Conservation (phyloP, 2,113 vertebrate genomes). For the Pseudonaja textilis region DNA sequence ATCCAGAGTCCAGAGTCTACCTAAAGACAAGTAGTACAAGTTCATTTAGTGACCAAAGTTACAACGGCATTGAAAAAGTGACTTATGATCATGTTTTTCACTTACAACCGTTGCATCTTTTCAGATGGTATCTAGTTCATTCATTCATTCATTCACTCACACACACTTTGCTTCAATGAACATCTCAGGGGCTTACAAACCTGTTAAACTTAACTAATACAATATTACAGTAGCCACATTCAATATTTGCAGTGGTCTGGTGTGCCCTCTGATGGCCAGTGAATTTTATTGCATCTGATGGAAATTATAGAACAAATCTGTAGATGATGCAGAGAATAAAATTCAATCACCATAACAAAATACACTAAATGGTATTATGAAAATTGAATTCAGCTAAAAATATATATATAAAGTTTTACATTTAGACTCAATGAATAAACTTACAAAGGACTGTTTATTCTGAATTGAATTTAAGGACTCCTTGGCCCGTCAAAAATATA, state of each 20-base stretch:
- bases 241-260: background rate
- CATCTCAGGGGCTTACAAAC: background rate
- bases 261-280: background rate
- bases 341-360: background rate
- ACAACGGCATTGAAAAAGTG: too few relatives aligned
- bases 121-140: background rate
- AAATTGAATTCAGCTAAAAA: background rate
- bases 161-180: background rate
- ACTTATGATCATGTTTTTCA: too few relatives aligned
- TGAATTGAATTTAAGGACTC: background rate
- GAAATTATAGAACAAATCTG: background rate
- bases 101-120: background rate
- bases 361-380: background rate
- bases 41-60: too few relatives aligned
- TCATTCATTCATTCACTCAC: background rate
- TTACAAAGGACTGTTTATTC: background rate
- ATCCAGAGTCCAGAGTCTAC: background rate
- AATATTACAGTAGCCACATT: background rate
- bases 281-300: background rate
- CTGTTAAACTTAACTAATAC: background rate
- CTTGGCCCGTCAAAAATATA: too few relatives aligned
- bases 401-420: background rate
- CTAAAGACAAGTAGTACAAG: too few relatives aligned
- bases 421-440: background rate
- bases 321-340: background rate